Conservation (phyloP, 2,797 vertebrate species). For the Danio aesculapii region DNA sequence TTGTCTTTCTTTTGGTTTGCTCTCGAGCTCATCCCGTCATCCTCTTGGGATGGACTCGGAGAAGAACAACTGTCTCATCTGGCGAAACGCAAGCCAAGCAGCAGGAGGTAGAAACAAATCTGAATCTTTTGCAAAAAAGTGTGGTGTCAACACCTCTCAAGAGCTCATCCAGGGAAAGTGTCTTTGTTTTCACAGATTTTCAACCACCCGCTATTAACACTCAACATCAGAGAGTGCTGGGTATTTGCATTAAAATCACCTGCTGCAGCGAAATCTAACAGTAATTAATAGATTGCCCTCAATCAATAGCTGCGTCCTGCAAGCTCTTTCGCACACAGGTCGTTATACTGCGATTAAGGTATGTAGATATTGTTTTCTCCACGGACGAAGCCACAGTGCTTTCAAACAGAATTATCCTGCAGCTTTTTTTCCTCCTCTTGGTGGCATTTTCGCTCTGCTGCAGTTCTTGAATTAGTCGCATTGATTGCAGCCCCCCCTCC, state of each 20-base stretch:
- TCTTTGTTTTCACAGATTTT: conserved; percentile 18
- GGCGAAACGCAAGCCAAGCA: conserved; percentile 26
- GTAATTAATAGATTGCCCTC: conserved; percentile 56
- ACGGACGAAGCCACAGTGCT: conserved; percentile 27
- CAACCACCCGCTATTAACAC: background rate
- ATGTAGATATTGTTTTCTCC: conserved; percentile 16
- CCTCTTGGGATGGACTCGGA: conserved; percentile 2
- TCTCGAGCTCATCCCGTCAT: conserved; percentile 11
- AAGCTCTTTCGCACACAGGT: conserved; percentile 25
- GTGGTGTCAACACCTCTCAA: conserved; percentile 15
- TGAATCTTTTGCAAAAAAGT: conserved; percentile 20
- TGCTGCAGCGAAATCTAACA: conserved; percentile 44
- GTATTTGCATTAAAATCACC: conserved; percentile 52
- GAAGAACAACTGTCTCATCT: conserved; percentile 42
- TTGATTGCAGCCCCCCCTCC: conserved; percentile 38
- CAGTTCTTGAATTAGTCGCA: conserved; percentile 49
- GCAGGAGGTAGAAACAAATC: conserved; percentile 11
- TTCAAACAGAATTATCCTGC: conserved; percentile 25
- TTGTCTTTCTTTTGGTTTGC: conserved; percentile 36
- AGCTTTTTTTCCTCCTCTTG: conserved; percentile 16
- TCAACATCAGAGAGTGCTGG: background rate
- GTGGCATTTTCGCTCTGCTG: conserved; percentile 51
- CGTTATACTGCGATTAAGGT: conserved; percentile 19
- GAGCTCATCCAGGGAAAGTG: conserved; percentile 22
- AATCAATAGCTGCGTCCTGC: conserved; percentile 41